Base-by-base conservation (phyloP, 1,140 invertebrate genomes). In the Sesamia nonagrioides region DNA sequence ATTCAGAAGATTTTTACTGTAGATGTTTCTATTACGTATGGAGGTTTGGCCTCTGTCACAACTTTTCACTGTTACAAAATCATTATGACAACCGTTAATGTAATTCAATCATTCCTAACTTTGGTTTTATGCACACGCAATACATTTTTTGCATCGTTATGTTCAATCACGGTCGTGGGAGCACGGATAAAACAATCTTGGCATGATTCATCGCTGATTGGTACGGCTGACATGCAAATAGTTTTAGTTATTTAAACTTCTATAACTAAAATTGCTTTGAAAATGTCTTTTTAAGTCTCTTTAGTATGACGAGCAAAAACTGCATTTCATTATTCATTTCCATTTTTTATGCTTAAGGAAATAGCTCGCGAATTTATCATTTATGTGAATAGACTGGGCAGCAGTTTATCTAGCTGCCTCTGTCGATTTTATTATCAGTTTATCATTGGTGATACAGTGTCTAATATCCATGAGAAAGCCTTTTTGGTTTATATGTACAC, bases 61-160 rank as follows among this genome's bases (percentile, higher is more conserved):
- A 75, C 7, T 45, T 61, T 35, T 75, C 58, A 27, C 35, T 74
- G 72, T 74, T 50, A 37, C 21, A 27, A 17, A 52, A 42, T 75
- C 21, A 48, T 75, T 50, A 75, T 61, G 58, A 13, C 8, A 50
- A 74, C n/a, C 58, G 27, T 63, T 63, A 75, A 74, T 60, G 42
- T 50, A 37, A 61, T 75, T 63, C 56, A 61, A 73, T 73, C 50
- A 27, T 58, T 74, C 8, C 27, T 42, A 74, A 42, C 61, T 33
- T 74, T 61, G 33, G 42, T 61, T 75, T 61, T n/a, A 75, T 75
- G 58, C 27, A 42, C 73, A 75, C 73, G 73, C 73, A 61, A 75
- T 61, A 66, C 40, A 60, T 8, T 75, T 75, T 75, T 75, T 75
- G 56, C 58, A 75, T 63, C 27, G 56, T 75, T 75, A 63, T 52